Base-by-base conservation (phyloP, 2,797 vertebrate genomes). In the Coregonus suidteri region DNA sequence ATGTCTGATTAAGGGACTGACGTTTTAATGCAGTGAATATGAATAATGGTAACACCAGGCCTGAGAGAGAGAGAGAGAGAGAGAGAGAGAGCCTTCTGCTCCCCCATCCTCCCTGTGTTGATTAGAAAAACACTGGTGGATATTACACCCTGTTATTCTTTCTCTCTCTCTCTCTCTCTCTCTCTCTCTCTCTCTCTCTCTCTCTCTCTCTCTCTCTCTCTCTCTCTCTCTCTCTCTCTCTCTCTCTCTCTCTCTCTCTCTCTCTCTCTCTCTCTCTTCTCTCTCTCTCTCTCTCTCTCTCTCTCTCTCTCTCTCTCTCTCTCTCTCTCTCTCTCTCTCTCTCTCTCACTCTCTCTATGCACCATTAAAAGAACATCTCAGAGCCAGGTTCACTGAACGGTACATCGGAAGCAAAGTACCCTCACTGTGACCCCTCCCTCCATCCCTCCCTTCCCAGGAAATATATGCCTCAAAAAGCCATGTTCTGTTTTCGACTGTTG, bases 111-210 rank as follows among this genome's bases (percentile, higher is more conserved):
- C 91, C 91, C 91, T 81, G 83, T 25, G 84, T 90, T 86, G 89
- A 90, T 88, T 90, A 89, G 84, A 90, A 92, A 92, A 93, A 94
- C 90, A 93, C 88, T 77, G 81, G 84, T 90, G 87, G 81, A 90
- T 88, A 89, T 91, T 86, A 89, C 84, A 85, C 87, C 83, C 79
- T 91, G 90, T 93, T 92, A 88, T 93, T 92, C 87, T 91, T 91
- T 87, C 82, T 87, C 77, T 90, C 82, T 87, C 82, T 87, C 77
- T 90, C 81, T 47, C 25, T 25, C 25, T 25, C 25, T 25, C 25
- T 25, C 25, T 31, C 84, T 85, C 85, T 88, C 84, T 73, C 82
- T 71, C 86, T 88, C 81, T 86, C 51, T 52, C 51, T 52, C 13
- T 52, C 51, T 52, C 13, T 52, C 7, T 52, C 51, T 52, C 13